Evolutionary conservation across 2,113 vertebrate species (phyloP).

Genomic region (Semicossyphus pulcher): DNA sequence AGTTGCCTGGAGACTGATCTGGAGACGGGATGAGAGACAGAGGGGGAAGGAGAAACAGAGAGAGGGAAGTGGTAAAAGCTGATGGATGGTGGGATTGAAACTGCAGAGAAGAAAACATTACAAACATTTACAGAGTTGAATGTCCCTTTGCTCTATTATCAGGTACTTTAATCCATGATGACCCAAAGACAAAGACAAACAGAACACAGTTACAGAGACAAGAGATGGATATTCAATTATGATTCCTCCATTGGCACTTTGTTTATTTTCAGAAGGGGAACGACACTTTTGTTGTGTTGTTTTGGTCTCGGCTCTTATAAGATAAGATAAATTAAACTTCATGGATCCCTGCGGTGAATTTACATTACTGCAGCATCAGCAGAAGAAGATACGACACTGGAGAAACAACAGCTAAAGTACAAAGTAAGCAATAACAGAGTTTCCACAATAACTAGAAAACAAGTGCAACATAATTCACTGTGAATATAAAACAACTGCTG

Average conservation of each 20-base stretch:
- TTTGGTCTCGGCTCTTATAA: background rate
- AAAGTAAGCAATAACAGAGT: background rate
- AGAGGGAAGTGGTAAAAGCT: constrained; percentile 8
- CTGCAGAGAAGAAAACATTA: background rate
- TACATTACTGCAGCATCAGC: background rate
- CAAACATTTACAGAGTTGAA: background rate
- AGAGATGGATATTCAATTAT: background rate
- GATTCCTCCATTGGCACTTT: no score
- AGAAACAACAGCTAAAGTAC: background rate
- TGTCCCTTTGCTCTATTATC: background rate
- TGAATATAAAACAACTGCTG: background rate
- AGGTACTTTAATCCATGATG: background rate
- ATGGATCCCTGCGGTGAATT: background rate
- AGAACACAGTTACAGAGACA: background rate
- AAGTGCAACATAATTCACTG: background rate
- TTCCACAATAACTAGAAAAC: background rate
- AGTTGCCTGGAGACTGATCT: constrained; percentile 70
- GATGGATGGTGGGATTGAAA: constrained; percentile 2
- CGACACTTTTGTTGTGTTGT: background rate
- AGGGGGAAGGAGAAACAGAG: constrained; percentile 3
- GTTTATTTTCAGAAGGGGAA: no score
- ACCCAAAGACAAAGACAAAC: background rate
- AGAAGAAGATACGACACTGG: background rate
- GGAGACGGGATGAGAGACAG: constrained; percentile 25
- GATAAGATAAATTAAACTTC: background rate